These are phyloP conservation scores for Pomatorhinus ruficollis DNA, from an alignment of 2,113 vertebrate species.

Conservation along the genomic window DNA sequence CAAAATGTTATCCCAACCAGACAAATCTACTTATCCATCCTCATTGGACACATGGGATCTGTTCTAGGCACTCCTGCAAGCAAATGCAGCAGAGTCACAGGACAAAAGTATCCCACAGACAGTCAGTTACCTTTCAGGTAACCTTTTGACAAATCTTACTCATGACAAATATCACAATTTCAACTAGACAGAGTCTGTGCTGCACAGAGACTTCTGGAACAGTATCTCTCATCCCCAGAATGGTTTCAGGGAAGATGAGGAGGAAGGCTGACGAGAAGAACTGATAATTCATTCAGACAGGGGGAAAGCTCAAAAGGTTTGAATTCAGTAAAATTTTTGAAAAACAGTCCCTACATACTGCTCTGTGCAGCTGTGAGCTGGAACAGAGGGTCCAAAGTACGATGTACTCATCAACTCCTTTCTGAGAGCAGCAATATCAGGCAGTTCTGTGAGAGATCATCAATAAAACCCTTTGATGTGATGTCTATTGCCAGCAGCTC, in stretches of 20 bases:
- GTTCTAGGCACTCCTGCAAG: not conserved
- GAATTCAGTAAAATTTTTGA: not conserved
- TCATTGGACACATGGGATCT: accelerated
- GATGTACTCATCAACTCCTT: not conserved
- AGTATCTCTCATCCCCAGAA: not conserved
- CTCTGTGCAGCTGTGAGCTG: not conserved
- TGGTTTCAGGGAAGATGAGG: not conserved
- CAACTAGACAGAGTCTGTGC: not conserved
- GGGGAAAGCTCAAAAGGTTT: not conserved
- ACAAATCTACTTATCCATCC: not conserved
- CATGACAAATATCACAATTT: not conserved
- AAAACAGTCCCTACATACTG: not conserved
- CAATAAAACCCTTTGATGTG: not conserved
- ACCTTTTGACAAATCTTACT: not conserved
- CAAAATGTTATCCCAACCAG: not conserved
- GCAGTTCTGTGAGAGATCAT: not conserved
- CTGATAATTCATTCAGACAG: not conserved
- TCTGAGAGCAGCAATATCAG: not conserved
- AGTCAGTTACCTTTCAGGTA: not conserved
- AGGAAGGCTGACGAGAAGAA: not conserved
- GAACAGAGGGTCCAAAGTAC: not conserved
- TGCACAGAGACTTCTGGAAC: not conserved
- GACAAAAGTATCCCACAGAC: not conserved
- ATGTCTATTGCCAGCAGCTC: not conserved
- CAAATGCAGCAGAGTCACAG: not conserved